Percentiles rank a stretch among this genome's conserved stretches.
phyloP scores from a whole-genome alignment of 2,797 vertebrate species.

The Dromococcyx pavoninus region DNA sequence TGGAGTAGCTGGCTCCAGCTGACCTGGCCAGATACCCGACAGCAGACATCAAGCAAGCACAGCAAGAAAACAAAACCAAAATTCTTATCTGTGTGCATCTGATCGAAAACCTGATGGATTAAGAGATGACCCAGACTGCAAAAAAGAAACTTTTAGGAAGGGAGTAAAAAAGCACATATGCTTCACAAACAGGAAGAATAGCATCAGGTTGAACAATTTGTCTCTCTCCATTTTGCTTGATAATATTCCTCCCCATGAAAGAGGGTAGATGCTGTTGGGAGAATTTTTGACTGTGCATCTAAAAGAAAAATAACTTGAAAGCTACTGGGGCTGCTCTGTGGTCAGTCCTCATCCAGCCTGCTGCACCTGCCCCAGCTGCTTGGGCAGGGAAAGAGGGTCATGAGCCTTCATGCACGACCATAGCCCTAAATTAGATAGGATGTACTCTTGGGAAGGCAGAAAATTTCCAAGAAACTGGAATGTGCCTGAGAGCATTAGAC shows the following conservation, averaged over 20 bases:
- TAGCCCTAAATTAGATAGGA: background rate
- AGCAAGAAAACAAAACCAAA: background rate
- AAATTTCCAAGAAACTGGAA: background rate
- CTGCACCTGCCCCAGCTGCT: background rate
- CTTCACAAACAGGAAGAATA: background rate
- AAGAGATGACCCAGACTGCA: background rate
- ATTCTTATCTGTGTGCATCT: background rate
- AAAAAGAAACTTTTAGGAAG: background rate
- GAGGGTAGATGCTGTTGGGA: background rate
- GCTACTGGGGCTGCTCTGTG: background rate
- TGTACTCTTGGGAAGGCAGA: background rate
- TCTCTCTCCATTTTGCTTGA: background rate
- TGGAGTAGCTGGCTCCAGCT: background rate
- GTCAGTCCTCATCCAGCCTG: background rate
- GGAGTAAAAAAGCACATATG: background rate
- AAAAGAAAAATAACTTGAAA: background rate
- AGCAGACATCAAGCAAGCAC: background rate
- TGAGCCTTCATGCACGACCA: accelerated
- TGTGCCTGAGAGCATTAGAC: background rate
- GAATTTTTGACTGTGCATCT: background rate
- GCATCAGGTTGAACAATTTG: background rate
- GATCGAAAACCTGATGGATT: background rate
- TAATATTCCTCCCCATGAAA: background rate
- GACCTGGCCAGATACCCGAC: background rate
- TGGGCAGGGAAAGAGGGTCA: accelerated